Base-by-base conservation (phyloP, 2,797 vertebrate species). In the Lagodon rhomboides region DNA sequence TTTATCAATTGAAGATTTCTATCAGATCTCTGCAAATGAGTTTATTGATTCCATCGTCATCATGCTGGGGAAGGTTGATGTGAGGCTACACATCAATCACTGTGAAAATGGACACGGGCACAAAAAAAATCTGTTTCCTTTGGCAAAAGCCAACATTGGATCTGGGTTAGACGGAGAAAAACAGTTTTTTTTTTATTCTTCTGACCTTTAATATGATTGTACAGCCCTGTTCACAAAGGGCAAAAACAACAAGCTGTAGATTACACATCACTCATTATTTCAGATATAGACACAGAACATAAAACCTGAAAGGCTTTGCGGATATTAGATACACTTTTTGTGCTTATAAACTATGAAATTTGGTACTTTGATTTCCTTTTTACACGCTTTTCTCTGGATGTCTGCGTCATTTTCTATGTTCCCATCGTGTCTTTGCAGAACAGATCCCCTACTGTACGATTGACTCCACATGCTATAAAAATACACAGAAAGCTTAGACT, bases 151-250 rank as follows among this genome's bases (percentile, higher is more conserved):
- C 69, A 81, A 80, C 78, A 68, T 46, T 59, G 51, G 50, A 82
- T 67, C 75, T 61, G 79, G 79, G 55, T 59, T 51, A 47, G 71
- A 82, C 69, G 61, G 75, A 86, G 75, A 72, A 88, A 81, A 91
- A 87, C 75, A 76, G 67, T 77, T 90, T 64, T 38, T 38, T 38
- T 38, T 38, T 86, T 91, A 72, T 91, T 86, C 75, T 67, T 60
- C 75, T 94, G 93, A 94, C 94, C 94, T 95, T 95, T 94, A 82
- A 89, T 89, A 72, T 91, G 87, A 92, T 91, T 92, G 88, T 88
- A 82, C 70, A 86, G 79, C 59, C 65, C 75, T 87, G 73, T 80
- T 89, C 79, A 84, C 79, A 94, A 93, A 94, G 93, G 91, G 89
- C 89, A 93, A 77, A 85, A 89, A 80, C 81, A 93, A 87, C 93